Base-by-base conservation (phyloP, 2,113 vertebrate genomes). In the Rhinogobius similis region DNA sequence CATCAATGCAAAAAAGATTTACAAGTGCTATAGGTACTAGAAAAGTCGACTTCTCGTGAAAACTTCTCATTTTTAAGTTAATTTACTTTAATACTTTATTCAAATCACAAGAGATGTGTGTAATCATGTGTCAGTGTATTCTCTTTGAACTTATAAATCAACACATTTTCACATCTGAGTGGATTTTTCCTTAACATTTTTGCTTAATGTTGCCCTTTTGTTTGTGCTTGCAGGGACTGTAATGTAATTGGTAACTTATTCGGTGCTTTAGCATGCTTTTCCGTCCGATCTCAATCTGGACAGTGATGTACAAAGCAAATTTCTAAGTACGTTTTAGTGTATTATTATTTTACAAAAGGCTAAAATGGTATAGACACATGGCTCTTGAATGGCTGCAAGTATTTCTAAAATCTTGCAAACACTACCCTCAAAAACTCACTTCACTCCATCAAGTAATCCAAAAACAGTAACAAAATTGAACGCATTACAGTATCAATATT, bases 331-430 rank as follows among this genome's bases (percentile, higher is more conserved):
- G 50, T 21, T 52, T 21, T 52, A 4, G n/a, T n/a, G n/a, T 11
- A 10, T 16, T 3, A 29, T 29, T 29, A 24, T 41, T 65, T 81
- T 69, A 84, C 78, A 73, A 90, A 68, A 91, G 88, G 89, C 89
- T 91, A 82, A 90, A 82, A 90, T 87, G 87, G 87, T 78, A 70
- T 86, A 81, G 85, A 87, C 87, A 90, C 81, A 84, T 82, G 81
- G 77, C 78, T 86, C 76, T 77, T 78, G 9, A 46, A 46, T 46
- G 43, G 75, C 83, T 89, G 59, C 20, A 62, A 62, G 58, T 39
- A 69, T 62, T 39, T 78, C 48, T 78, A 73, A 72, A 46, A 46
- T 46, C 43, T 46, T 46, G 43, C 43, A 46, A 41, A 76, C 68
- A 72, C 72, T 67, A 76, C 11, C 82, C 67, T 59, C 50, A 64